Conservation (phyloP, 2,113 vertebrate species). For the Perognathus longimembris region DNA sequence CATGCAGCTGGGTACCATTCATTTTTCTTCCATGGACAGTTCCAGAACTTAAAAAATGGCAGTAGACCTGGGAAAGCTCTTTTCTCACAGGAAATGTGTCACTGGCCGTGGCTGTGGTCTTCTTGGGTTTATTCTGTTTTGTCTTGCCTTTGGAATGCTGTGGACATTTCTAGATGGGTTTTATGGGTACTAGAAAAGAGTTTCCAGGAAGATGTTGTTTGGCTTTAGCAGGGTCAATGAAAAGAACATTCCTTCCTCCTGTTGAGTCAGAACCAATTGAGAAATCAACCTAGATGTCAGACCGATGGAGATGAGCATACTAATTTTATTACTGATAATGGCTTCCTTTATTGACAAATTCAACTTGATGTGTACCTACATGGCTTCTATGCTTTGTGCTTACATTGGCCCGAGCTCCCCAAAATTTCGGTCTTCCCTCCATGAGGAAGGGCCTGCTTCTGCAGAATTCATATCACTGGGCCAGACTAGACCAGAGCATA, state of each 20-base stretch:
- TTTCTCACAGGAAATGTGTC: neutral
- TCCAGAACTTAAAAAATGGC: conserved; percentile 60
- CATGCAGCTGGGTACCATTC: conserved; percentile 68
- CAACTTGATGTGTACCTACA: neutral
- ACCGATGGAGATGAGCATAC: neutral
- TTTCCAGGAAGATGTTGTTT: neutral
- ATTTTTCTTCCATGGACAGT: conserved; percentile 67
- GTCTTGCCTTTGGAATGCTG: neutral
- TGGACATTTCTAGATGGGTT: neutral
- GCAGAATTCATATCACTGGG: neutral
- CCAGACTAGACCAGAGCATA: neutral
- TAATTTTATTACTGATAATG: conserved; percentile 15
- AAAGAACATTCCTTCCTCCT: neutral
- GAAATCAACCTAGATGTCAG: neutral
- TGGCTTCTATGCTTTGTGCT: conserved; percentile 20
- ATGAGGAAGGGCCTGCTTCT: neutral
- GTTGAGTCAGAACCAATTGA: conserved; percentile 28
- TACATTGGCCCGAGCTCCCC: neutral
- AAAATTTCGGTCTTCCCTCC: neutral
- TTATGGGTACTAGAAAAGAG: conserved; percentile 18
- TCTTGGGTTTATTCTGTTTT: neutral
- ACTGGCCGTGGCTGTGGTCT: neutral
- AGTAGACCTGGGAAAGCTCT: conserved; percentile 23
- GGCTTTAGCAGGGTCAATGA: neutral
- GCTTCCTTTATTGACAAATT: conserved; percentile 29